Evolutionary conservation across 2,888 invertebrate species (phyloP).

Genomic region (Uloborus plumipes): DNA sequence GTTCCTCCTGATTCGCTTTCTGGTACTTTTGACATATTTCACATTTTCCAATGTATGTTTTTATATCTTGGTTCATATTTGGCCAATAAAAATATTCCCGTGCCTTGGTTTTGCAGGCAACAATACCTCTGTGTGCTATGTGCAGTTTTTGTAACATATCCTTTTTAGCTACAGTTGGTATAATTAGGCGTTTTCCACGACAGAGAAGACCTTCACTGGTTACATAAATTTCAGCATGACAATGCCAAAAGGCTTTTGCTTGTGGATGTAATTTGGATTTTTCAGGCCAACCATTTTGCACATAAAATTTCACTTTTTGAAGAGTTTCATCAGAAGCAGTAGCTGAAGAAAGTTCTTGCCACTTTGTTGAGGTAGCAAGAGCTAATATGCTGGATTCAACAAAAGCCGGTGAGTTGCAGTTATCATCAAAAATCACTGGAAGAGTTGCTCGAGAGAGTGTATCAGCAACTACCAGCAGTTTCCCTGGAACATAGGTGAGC

Average conservation of each 20-base stretch:
- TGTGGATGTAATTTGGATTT: slow-evolving; percentile 5
- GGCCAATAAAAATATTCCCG: slow-evolving; percentile 12
- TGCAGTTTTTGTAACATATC: slow-evolving; percentile 7
- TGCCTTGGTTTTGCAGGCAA: slow-evolving; percentile 21
- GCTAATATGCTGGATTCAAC: slow-evolving; percentile 13
- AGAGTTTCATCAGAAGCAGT: background rate
- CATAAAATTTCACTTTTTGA: background rate
- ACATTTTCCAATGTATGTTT: slow-evolving; percentile 11
- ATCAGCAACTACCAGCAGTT: too few species aligned
- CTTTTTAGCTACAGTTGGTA: background rate
- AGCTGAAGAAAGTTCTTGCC: slow-evolving; percentile 5
- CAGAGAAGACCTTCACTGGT: slow-evolving; percentile 9
- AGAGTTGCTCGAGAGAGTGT: slow-evolving; percentile 5
- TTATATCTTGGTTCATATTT: background rate
- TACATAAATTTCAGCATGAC: background rate
- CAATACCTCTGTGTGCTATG: slow-evolving; percentile 12
- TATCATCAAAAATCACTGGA: background rate
- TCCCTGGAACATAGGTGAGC: too few species aligned
- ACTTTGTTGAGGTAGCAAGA: slow-evolving; percentile 11
- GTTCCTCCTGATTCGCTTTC: slow-evolving; percentile 1
- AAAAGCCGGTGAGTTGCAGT: background rate
- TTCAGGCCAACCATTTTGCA: slow-evolving; percentile 3
- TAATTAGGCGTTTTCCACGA: slow-evolving; percentile 13
- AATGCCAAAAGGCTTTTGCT: slow-evolving; percentile 8
- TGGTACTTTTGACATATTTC: slow-evolving; percentile 23